Evolutionary conservation across 2,797 vertebrate genomes (phyloP).

Genomic region (Brachyrhaphis roseni): DNA sequence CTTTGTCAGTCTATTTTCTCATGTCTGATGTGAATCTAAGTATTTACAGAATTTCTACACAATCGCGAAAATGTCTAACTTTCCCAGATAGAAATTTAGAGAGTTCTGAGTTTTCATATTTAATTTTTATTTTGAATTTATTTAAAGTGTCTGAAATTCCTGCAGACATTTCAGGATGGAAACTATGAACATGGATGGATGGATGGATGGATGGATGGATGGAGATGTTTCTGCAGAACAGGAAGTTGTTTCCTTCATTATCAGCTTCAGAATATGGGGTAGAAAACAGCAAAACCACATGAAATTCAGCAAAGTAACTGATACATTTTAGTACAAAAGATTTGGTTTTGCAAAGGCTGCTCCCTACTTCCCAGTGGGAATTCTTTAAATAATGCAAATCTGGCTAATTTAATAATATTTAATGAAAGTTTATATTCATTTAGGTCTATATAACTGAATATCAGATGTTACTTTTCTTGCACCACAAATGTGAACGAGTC

Average conservation of each 20-base stretch:
- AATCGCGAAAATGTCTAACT: background rate
- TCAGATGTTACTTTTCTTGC: background rate
- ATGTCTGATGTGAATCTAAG: background rate
- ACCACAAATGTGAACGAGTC: background rate
- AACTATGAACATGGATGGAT: background rate
- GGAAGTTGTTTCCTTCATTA: background rate
- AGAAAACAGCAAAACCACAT: background rate
- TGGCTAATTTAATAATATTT: slow-evolving; percentile 1
- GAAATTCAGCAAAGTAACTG: background rate
- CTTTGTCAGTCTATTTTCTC: background rate
- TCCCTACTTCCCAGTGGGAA: no score
- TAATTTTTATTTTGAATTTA: background rate
- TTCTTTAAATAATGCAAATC: background rate
- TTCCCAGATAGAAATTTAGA: background rate
- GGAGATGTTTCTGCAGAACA: background rate
- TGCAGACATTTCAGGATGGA: background rate
- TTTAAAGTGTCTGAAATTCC: background rate
- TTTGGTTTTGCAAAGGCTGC: background rate
- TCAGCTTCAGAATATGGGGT: no score
- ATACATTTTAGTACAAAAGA: background rate
- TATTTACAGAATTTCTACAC: background rate
- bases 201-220: background rate
- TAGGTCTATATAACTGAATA: background rate
- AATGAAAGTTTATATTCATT: background rate
- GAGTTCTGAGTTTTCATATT: background rate